These are phyloP conservation scores for Ephydatia muelleri DNA, from an alignment of 37 sponge, comb jelly and placozoan species.

Conservation along the genomic window DNA sequence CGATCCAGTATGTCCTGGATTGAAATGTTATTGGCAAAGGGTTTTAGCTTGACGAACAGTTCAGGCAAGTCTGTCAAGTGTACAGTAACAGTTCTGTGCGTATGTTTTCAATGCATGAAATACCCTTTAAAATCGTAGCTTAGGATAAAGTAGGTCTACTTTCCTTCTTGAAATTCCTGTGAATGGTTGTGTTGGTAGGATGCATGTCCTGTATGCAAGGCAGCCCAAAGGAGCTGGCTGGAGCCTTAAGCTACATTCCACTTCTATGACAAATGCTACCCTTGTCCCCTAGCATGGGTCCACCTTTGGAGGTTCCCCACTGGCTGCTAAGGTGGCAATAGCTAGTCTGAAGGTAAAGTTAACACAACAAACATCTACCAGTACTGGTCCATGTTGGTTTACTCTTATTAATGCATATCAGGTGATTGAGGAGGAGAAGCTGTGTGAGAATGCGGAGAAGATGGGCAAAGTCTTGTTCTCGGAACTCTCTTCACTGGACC, in stretches of 20 bases:
- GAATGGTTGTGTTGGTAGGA: no score
- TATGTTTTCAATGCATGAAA: background rate
- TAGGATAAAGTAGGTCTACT: no score
- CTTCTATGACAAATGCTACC: background rate
- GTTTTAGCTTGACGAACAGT: slow-evolving; percentile 1
- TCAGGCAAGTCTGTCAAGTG: background rate
- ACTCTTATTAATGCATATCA: slow-evolving; percentile 3
- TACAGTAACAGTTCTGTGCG: background rate
- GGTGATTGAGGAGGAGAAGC: slow-evolving; percentile 88
- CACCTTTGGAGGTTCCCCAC: slow-evolving; percentile 95
- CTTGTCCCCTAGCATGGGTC: slow-evolving; percentile 84
- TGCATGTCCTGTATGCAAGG: no score
- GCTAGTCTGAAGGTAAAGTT: slow-evolving; percentile 75
- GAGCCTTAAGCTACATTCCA: no score
- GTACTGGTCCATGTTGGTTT: background rate
- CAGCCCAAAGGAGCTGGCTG: no score
- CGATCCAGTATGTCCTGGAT: background rate
- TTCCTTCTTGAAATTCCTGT: no score
- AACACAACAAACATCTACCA: background rate
- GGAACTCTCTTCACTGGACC: slow-evolving; percentile 66
- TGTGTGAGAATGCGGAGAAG: slow-evolving; percentile 81
- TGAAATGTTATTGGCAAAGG: background rate
- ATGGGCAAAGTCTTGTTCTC: slow-evolving; percentile 71
- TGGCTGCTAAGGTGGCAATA: slow-evolving; percentile 85
- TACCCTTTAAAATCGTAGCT: background rate